phyloP scores from a whole-genome alignment of 2,888 invertebrate species.

The Cacoxenus indagator region DNA sequence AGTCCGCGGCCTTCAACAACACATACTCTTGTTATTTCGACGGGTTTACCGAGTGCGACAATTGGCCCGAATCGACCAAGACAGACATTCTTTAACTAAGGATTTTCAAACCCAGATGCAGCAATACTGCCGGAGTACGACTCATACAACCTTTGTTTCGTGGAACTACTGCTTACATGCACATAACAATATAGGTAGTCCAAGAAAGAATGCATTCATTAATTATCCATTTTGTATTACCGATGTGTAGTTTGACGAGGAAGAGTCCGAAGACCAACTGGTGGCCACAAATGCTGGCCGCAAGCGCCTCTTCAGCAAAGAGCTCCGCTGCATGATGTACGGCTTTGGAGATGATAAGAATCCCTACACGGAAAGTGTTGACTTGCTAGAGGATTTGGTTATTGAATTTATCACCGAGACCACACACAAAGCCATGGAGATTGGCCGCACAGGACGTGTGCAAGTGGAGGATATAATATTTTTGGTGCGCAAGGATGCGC shows the following conservation, averaged over 20 bases:
- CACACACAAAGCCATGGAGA: slow-evolving; percentile 95
- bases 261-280: slow-evolving; percentile 79
- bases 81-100: too few species aligned
- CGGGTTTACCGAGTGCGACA: too few species aligned
- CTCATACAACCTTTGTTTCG: too few species aligned
- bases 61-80: too few species aligned
- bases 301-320: slow-evolving; percentile 91
- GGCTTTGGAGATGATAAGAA: slow-evolving; percentile 99
- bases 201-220: too few species aligned
- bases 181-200: too few species aligned
- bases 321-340: slow-evolving; percentile 98
- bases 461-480: slow-evolving; percentile 99
- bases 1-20: too few species aligned
- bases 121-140: too few species aligned
- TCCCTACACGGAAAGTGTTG: slow-evolving; percentile 98
- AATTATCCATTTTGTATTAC: not conserved
- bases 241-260: slow-evolving; percentile 71
- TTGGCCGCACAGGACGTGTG: slow-evolving; percentile 94
- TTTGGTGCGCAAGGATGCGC: slow-evolving; percentile 92
- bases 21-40: too few species aligned
- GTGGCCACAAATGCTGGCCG: slow-evolving; percentile 80
- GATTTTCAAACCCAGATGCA: too few species aligned
- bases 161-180: too few species aligned
- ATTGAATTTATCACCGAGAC: slow-evolving; percentile 98
- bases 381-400: slow-evolving; percentile 95